Percentiles rank a stretch among this genome's conserved stretches.
Conservation (phyloP, 2,113 vertebrate genomes). For the Hystrix cristata region DNA sequence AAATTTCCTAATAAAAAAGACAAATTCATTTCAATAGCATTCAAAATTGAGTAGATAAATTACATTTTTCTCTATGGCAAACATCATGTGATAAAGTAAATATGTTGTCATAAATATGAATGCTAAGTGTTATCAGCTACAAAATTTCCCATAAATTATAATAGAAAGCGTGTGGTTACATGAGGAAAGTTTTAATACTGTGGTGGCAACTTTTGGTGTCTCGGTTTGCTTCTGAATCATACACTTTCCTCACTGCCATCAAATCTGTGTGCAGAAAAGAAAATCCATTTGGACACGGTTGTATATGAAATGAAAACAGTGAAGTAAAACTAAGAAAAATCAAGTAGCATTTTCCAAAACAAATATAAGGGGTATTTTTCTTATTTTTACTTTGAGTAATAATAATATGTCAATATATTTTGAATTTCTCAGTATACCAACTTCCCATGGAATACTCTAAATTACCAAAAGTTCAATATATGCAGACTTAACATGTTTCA, state of each 20-base stretch:
- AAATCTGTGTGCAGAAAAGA: not conserved
- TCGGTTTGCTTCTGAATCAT: not conserved
- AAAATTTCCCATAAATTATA: conserved; percentile 1
- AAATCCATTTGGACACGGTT: not conserved
- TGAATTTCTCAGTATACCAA: not conserved
- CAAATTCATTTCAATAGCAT: conserved; percentile 14
- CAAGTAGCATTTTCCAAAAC: conserved; percentile 49
- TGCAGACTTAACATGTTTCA: not conserved
- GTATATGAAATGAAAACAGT: not conserved
- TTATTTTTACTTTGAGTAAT: not conserved
- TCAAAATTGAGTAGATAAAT: not conserved
- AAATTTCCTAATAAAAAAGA: not conserved
- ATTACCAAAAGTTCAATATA: not conserved
- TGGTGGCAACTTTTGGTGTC: not conserved
- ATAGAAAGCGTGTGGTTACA: not conserved
- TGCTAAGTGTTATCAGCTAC: not conserved
- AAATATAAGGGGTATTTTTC: not conserved
- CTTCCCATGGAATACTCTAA: not conserved
- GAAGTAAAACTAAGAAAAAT: conserved; percentile 16
- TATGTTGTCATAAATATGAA: not conserved
- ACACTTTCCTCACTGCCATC: not conserved
- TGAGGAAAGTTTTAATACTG: conserved; percentile 47
- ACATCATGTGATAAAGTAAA: conserved; percentile 33
- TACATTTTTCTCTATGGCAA: not conserved
- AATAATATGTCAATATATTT: not conserved